Conservation (phyloP, 2,797 vertebrate genomes). For the Centropyge bicolor region DNA sequence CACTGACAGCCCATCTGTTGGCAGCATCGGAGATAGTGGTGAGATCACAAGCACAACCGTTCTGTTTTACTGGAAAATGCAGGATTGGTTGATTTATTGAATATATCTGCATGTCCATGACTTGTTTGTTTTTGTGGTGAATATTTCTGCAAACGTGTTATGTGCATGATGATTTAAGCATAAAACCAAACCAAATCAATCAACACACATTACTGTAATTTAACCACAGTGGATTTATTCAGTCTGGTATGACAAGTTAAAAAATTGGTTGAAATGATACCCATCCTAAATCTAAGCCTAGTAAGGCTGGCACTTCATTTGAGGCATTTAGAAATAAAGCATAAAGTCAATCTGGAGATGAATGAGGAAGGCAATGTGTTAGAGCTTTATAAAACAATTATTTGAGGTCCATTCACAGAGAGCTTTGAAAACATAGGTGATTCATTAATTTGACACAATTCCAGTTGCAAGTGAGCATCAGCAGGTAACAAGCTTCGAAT, state of each 20-base stretch:
- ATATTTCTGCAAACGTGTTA: neutral
- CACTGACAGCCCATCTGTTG: conserved; percentile 86
- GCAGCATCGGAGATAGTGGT: conserved; percentile 87
- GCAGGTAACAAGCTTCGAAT: neutral
- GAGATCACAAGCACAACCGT: conserved; percentile 14
- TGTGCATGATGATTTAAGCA: neutral
- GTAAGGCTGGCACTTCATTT: neutral
- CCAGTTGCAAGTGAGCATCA: neutral
- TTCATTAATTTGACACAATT: conserved; percentile 1
- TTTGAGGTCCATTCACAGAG: conserved; percentile 12
- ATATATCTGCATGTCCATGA: neutral
- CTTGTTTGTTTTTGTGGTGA: neutral
- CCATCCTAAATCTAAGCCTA: neutral
- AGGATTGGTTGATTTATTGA: neutral
- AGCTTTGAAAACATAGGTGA: conserved; percentile 1
- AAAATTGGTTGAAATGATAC: neutral
- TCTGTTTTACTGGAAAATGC: neutral
- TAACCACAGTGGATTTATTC: neutral
- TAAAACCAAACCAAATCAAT: neutral
- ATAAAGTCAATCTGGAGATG: conserved; percentile 21
- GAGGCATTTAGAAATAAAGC: conserved; percentile 7
- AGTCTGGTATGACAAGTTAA: neutral
- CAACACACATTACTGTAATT: no score
- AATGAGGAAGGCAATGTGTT: conserved; percentile 6
- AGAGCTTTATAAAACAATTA: conserved; percentile 9